phyloP scores from a whole-genome alignment of 2,113 vertebrate genomes.

The Brienomyrus longianalis region DNA sequence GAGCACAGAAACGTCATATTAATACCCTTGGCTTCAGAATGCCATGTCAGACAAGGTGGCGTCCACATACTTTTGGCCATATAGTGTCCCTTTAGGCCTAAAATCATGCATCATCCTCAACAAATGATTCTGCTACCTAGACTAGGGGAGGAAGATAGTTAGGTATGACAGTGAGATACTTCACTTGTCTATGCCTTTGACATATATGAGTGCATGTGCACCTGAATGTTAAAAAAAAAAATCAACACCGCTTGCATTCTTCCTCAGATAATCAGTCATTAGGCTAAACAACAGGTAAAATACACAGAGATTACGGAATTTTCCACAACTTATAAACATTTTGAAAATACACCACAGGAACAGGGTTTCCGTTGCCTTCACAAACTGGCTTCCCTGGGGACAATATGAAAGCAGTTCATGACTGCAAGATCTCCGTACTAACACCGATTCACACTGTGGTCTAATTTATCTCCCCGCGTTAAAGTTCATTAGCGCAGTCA shows the following conservation, averaged over 20 bases:
- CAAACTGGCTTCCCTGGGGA: background rate
- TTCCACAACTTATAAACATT: background rate
- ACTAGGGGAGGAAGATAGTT: background rate
- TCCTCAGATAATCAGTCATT: background rate
- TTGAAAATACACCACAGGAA: background rate
- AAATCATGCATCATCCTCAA: background rate
- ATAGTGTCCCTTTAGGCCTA: background rate
- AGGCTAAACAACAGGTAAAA: background rate
- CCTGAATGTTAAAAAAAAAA: background rate
- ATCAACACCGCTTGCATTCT: background rate
- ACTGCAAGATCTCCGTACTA: conserved; percentile 40
- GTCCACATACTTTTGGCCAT: background rate
- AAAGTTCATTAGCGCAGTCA: conserved; percentile 39
- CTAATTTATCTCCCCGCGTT: conserved; percentile 30
- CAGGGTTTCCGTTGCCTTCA: background rate
- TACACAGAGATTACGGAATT: background rate
- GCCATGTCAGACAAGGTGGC: background rate
- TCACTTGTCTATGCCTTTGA: background rate
- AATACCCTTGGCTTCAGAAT: background rate
- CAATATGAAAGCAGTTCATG: conserved; percentile 38
- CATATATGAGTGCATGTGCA: background rate
- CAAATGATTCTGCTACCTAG: background rate
- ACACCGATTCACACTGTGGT: conserved; percentile 27
- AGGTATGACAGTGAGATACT: background rate
- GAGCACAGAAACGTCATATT: background rate